Evolutionary conservation across 35 echinoderm and acorn worm species (phyloP).

Genomic region (Patiria miniata): DNA sequence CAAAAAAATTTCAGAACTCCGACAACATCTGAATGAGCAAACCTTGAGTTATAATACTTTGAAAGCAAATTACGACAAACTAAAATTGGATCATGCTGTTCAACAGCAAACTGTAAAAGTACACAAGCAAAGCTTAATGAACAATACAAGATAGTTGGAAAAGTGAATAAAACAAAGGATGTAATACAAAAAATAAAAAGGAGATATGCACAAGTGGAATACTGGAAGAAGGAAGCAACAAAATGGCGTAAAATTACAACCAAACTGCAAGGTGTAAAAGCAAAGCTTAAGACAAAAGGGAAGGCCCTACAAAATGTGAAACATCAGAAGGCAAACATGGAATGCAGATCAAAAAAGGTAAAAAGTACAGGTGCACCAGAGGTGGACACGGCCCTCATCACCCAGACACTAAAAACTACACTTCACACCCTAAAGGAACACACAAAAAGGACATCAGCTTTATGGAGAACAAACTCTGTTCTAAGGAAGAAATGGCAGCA

Average conservation of each 20-base stretch:
- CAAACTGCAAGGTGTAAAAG: not conserved
- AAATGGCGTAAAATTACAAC: not conserved
- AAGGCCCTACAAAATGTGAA: not conserved
- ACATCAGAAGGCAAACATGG: not conserved
- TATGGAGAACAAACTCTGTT: not conserved
- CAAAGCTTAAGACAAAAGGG: not conserved
- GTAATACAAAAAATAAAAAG: not conserved
- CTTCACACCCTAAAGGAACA: not conserved
- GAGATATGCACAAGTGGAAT: not conserved
- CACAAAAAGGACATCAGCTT: not conserved
- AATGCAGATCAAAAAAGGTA: conserved; percentile 1
- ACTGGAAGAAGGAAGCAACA: not conserved
- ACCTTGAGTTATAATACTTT: not conserved
- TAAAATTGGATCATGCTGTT: not conserved
- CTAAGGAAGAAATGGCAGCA: not conserved
- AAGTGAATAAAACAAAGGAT: not conserved
- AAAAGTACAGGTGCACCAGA: not conserved
- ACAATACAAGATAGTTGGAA: not conserved
- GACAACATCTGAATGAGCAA: not conserved
- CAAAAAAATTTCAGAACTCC: not conserved
- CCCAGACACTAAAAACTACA: conserved; percentile 1
- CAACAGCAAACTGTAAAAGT: not conserved
- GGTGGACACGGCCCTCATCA: not conserved
- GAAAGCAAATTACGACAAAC: not conserved
- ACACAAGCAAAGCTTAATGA: not conserved